Evolutionary conservation across 2,888 invertebrate species (phyloP), one percentile per base, ranked within the genome.

Genomic region (Aelia acuminata): DNA sequence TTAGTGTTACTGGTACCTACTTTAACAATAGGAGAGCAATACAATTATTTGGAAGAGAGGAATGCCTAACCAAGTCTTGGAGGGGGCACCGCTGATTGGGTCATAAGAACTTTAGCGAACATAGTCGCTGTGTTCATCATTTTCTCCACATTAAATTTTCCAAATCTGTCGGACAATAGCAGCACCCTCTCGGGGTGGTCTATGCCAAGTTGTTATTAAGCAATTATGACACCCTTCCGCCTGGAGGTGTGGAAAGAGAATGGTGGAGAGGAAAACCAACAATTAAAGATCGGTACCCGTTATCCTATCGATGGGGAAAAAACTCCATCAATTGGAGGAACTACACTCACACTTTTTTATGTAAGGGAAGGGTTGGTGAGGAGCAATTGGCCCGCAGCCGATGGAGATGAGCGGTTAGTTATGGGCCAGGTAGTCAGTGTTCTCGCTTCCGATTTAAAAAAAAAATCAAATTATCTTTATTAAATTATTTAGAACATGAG

Each of bases 201-300:
- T 22, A 75, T 43, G 75, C 39, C 8, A 39, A 43, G 26, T 75
- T 39, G 20, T 75, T 75, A 75, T 75, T 75, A 75, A 75, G 75
- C 75, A 75, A 75, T 75, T 75, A 75, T 75, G 35, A 75, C 75
- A 75, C 75, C 75, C 75, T 75, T 39, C 75, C 20, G 39, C 75
- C 75, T 39, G 75, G 57, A 75, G 75, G 75, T 75, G 75, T 75
- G 75, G 75, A 75, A 75, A 75, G 75, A 75, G 75, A 75, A 22
- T 75, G 75, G 35, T 15, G 75, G 22, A 8, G 39, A 75, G 39
- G 39, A 75, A 75, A 75, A 75, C 75, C 75, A 75, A 75, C 75
- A 75, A 75, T 75, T 75, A 75, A 75, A 75, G 39, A 75, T 43
- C 39, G 35, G 75, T 75, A 75, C 39, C 75, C 75, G 75, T 75